phyloP scores from a whole-genome alignment of 2,113 vertebrate genomes.

The Piliocolobus tephrosceles region DNA sequence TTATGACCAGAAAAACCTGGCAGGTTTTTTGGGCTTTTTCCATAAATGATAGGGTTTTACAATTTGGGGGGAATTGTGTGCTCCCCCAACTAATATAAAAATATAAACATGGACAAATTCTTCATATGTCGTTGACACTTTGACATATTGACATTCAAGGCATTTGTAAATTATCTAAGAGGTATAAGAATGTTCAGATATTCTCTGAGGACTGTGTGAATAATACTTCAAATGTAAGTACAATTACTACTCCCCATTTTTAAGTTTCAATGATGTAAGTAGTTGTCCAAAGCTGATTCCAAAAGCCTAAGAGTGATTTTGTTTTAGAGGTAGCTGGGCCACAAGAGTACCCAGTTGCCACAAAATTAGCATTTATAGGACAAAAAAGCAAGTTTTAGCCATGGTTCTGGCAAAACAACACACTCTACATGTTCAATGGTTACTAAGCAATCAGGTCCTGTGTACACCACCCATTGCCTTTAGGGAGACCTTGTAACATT shows the following conservation, averaged over 20 bases:
- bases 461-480: not conserved
- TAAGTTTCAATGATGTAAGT: not conserved
- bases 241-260: not conserved
- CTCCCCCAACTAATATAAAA: not conserved
- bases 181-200: not conserved
- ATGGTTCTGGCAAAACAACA: not conserved
- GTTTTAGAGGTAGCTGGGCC: not conserved
- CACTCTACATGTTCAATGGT: conserved; percentile 16
- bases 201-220: not conserved
- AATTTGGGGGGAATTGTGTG: not conserved
- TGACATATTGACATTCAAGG: not conserved
- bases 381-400: conserved; percentile 35
- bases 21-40: not conserved
- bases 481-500: not conserved
- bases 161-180: conserved; percentile 28
- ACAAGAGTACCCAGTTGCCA: not conserved
- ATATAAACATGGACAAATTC: not conserved
- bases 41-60: conserved; percentile 12
- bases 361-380: not conserved
- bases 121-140: not conserved
- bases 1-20: conserved; percentile 35
- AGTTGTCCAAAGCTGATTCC: not conserved
- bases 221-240: conserved; percentile 26
- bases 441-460: not conserved
- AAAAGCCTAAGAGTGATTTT: not conserved